Percentiles rank a stretch among this genome's conserved stretches.
Conservation (phyloP, 2,888 invertebrate species). For the Orchesella flavescens region DNA sequence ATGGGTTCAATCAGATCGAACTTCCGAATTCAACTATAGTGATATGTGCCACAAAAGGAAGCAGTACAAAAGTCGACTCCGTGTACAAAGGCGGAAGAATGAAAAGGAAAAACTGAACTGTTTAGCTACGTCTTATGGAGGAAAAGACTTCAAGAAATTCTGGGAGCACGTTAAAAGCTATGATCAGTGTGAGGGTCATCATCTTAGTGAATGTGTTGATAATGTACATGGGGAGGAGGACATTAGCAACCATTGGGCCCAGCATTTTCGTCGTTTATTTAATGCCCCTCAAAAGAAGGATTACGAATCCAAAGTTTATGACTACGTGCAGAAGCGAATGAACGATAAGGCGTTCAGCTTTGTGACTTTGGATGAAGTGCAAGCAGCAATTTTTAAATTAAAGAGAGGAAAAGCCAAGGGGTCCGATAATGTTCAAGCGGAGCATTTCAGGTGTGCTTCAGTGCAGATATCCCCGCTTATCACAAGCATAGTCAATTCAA, state of each 20-base stretch:
- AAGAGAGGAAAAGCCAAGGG: neutral
- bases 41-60: too few relatives aligned
- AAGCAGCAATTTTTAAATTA: neutral
- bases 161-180: neutral
- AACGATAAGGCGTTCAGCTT: too few relatives aligned
- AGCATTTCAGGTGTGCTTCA: neutral
- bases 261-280: neutral
- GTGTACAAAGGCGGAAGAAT: too few relatives aligned
- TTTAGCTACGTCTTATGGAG: neutral
- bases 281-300: neutral
- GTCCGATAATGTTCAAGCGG: conserved; percentile 4
- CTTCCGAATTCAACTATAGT: too few relatives aligned
- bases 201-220: neutral
- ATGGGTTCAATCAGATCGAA: too few relatives aligned
- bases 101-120: too few relatives aligned
- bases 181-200: too few relatives aligned
- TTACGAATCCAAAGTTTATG: too few relatives aligned
- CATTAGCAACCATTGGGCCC: neutral
- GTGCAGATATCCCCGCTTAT: neutral
- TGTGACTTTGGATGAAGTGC: neutral
- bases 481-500: neutral
- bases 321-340: neutral
- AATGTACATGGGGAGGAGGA: neutral
- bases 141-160: conserved; percentile 14
- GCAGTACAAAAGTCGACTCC: too few relatives aligned